A percentile compares a stretch with the other conserved stretches of the same genome.
Evolutionary conservation across 2,797 vertebrate genomes (phyloP).

Genomic region (Phataginus tetradactyla): DNA sequence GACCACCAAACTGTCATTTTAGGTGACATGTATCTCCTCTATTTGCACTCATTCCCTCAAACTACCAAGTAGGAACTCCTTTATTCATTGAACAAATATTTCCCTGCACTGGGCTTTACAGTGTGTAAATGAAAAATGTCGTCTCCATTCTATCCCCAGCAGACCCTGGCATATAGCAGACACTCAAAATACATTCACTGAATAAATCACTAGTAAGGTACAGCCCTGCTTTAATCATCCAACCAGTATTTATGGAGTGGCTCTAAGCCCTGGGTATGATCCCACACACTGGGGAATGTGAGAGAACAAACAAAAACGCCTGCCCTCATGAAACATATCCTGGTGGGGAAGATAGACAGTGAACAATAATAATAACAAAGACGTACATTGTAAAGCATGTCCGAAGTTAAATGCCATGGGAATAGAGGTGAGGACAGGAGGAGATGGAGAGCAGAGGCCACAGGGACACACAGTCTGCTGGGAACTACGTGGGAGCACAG

Average conservation of each 20-base stretch:
- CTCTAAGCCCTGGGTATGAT: not conserved
- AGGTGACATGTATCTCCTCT: not conserved
- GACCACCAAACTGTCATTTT: not conserved
- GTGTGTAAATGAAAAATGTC: not conserved
- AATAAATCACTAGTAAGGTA: not conserved
- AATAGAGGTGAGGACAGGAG: not conserved
- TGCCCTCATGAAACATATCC: not conserved
- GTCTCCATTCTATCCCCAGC: not conserved
- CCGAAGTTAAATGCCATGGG: not conserved
- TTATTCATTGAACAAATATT: not conserved
- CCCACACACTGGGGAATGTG: not conserved
- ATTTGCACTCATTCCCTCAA: not conserved
- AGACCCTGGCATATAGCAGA: too few relatives aligned
- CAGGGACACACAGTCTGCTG: too few relatives aligned
- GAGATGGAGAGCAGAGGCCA: not conserved
- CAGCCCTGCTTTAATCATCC: not conserved
- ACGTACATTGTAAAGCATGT: not conserved
- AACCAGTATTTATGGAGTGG: not conserved
- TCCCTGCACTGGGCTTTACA: not conserved
- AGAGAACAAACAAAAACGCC: not conserved
- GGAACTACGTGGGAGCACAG: not conserved
- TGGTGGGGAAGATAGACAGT: not conserved
- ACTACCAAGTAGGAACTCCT: not conserved
- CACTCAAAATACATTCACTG: not conserved
- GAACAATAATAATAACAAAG: not conserved